Conservation (phyloP, 2,797 vertebrate species). For the Malurus leucopterus region DNA sequence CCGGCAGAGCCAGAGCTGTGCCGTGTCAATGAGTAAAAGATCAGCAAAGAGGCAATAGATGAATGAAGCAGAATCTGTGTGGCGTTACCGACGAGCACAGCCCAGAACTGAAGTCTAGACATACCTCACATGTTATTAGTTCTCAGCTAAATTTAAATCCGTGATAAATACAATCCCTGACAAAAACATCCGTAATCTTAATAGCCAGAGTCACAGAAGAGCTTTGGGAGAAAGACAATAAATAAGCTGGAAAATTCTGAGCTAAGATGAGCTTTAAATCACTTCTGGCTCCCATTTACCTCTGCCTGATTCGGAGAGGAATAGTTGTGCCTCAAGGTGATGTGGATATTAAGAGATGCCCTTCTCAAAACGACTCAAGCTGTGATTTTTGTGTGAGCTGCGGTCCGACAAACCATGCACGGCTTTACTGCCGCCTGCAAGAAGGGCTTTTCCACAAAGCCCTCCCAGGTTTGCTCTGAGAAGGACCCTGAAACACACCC, state of each 20-base stretch:
- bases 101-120: slow-evolving; percentile 18
- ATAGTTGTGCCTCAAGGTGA: neutral
- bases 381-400: neutral
- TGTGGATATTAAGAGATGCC: neutral
- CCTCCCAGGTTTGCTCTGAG: neutral
- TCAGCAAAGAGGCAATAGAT: neutral
- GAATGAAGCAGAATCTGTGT: neutral
- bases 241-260: slow-evolving; percentile 40
- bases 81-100: fast-evolving
- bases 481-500: fast-evolving
- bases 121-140: slow-evolving; percentile 24
- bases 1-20: fast-evolving
- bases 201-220: slow-evolving; percentile 13
- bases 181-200: slow-evolving; percentile 53
- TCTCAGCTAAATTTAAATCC: slow-evolving; percentile 52
- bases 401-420: fast-evolving
- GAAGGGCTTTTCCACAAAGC: neutral
- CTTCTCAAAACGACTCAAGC: neutral
- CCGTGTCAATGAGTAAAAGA: fast-evolving
- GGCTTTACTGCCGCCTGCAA: neutral
- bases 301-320: neutral
- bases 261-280: slow-evolving; percentile 52
- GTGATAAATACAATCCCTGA: slow-evolving; percentile 41
- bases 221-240: slow-evolving; percentile 36
- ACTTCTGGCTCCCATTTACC: slow-evolving; percentile 20